Evolutionary conservation across 2,113 vertebrate species (phyloP), one percentile per base, ranked within the genome.

Genomic region (Colossoma macropomum): DNA sequence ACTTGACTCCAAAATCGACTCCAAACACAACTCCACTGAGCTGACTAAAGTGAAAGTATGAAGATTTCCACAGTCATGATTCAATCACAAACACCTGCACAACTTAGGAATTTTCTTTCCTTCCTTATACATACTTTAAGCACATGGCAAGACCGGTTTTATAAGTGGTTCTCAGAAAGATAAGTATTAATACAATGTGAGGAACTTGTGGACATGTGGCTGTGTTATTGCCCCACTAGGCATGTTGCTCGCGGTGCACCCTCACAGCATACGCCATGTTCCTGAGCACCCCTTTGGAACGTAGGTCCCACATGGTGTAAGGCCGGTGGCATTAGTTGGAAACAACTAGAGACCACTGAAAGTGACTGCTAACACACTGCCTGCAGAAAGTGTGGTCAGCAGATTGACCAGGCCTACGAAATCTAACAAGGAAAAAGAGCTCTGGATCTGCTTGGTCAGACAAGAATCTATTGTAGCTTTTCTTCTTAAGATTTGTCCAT

Each of bases 321-420:
- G 85, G 85, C 13, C 81, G 66, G 8, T 85, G 82, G 76, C 88
- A 88, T 79, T 89, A n/a, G n/a, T 83, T 0, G 88, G 88, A 62
- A 85, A 89, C 65, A 50, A 56, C 3, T 81, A 59, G n/a, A 84
- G 30, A 1, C 74, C 78, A 11, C 54, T 62, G 63, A 27, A 86
- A 81, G 80, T 88, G 76, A 68, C 52, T 73, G n/a, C 60, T 86
- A 50, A 91, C 89, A 72, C 91, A 92, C 62, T 73, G 74, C 16
- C 89, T 77, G 82, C 90, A 91, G 77, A 91, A 90, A 10, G 86
- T 91, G 81, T 92, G 91, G 78, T 91, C 89, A 84, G 86, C 8
- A 91, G 79, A 76, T 87, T 92, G 41, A 91, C 91, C 0, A 89
- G 90, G 79, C 90, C 90, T 23, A 80, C 82, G 60, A 91, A 92